A percentile compares a stretch with the other conserved stretches of the same genome.
Evolutionary conservation across 2,888 invertebrate species (phyloP).

Genomic region (Sinopyrophorus schimmeli): DNA sequence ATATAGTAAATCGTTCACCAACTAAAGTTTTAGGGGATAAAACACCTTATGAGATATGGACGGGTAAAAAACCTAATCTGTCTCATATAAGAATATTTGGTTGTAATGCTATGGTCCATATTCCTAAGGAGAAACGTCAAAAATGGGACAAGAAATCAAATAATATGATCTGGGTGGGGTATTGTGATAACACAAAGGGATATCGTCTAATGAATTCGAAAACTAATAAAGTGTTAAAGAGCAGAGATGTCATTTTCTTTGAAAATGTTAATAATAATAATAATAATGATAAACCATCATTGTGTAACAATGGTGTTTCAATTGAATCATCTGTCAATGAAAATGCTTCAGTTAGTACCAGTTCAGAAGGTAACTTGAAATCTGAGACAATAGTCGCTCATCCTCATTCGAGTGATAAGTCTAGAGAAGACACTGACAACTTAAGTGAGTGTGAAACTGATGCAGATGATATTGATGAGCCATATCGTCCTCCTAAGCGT

Average conservation of each 20-base stretch:
- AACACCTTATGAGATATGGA: constrained; percentile 21
- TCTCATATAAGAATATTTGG: constrained; percentile 34
- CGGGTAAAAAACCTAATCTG: constrained; percentile 35
- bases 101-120: constrained; percentile 21
- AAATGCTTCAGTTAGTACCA: no score
- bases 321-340: no score
- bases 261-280: no score
- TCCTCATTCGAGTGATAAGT: no score
- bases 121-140: constrained; percentile 26
- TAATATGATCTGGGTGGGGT: constrained; percentile 31
- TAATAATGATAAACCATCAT: no score
- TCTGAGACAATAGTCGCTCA: no score
- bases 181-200: constrained; percentile 17
- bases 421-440: no score
- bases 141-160: constrained; percentile 44
- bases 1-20: constrained; percentile 35
- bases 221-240: constrained; percentile 14
- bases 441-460: no score
- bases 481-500: no score
- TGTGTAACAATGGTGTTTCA: no score
- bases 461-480: no score
- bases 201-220: constrained; percentile 26
- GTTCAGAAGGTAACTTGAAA: no score
- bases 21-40: constrained; percentile 12
- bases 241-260: constrained; percentile 26